Base-by-base conservation (phyloP, 53 echinoderm and acorn worm species). In the Echinometra lucunter region DNA sequence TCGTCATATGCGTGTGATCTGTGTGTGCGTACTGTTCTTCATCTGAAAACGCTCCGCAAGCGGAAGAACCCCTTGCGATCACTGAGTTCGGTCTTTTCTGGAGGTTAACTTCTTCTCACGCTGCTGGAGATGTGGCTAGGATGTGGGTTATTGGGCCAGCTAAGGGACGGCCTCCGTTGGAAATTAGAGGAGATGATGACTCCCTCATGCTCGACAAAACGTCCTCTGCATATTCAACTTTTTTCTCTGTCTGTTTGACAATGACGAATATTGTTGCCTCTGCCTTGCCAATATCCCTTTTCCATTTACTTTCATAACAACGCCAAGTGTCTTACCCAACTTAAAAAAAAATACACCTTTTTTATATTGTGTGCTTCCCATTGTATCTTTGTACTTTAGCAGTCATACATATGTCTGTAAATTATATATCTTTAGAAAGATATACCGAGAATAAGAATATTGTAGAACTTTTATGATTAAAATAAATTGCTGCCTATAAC, bases 41-140 rank as follows among this genome's bases (percentile, higher is more conserved):
- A 45, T 72, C 69, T 72, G 49, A 45, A 72, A 67, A 40, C 72
- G 8, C 92, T 92, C 92, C 92, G 70, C 92, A 92, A 67, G 92
- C 18, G 92, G 74, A 72, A 74, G 74, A 72, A 67, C 6, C 37
- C 44, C 45, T 30, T 92, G 74, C 44, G 38, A 45, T 92, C 45
- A 92, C 92, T 45, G 92, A 55, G 66, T 58, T 90, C 66, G 25
- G 90, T 90, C 66, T 37, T 90, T 55, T 83, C n/a, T 58, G 55
- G 89, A 85, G 88, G 90, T 90, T 90, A 25, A 55, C 90, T 23
- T 40, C 81, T 5, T 81, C 81, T 81, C 42, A 23, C 10, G 18
- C 81, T 42, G 23, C 81, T 4, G 81, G 21, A 81, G 40, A 81
- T 81, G 69, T 69, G 69, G 69, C 69, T 69, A 30, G 30, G 81